These are phyloP conservation scores for Platypus cylindrus DNA, from an alignment of 2,888 invertebrate genomes.

Conservation along the genomic window DNA sequence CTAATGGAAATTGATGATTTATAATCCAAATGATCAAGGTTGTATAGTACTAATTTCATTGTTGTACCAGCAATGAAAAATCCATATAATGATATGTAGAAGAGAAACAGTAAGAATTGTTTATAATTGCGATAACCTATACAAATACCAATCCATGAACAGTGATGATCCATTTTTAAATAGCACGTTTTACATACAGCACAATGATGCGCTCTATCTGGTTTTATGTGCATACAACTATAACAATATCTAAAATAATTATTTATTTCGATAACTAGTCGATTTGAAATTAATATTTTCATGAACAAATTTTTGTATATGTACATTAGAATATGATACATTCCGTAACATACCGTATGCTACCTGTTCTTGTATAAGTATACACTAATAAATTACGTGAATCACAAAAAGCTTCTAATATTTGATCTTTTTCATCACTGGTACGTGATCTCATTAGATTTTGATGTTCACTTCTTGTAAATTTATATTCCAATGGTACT, in stretches of 20 bases:
- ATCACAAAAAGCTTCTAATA: conserved; percentile 12
- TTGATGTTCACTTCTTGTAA: conserved; percentile 11
- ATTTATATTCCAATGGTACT: conserved; percentile 18
- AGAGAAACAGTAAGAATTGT: conserved; percentile 21
- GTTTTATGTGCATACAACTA: conserved; percentile 24
- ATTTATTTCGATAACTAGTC: neutral
- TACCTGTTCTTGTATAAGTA: conserved; percentile 53
- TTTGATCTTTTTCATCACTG: conserved; percentile 10
- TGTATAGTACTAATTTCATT: neutral
- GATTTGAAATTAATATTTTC: neutral
- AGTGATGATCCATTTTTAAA: conserved; percentile 30
- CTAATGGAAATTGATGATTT: conserved; percentile 6
- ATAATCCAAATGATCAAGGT: conserved; percentile 4
- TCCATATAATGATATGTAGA: conserved; percentile 20
- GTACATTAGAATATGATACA: too few relatives aligned
- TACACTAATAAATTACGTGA: conserved; percentile 52
- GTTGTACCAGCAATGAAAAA: conserved; percentile 12
- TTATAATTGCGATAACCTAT: conserved; percentile 26
- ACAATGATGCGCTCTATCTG: conserved; percentile 28
- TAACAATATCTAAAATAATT: conserved; percentile 22
- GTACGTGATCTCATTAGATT: conserved; percentile 7
- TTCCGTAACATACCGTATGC: conserved; percentile 14
- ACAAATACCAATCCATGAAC: conserved; percentile 27
- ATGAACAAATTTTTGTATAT: too few relatives aligned
- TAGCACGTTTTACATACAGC: conserved; percentile 23